phyloP scores from a whole-genome alignment of 2,888 invertebrate genomes.

The Xanthorhoe designata region DNA sequence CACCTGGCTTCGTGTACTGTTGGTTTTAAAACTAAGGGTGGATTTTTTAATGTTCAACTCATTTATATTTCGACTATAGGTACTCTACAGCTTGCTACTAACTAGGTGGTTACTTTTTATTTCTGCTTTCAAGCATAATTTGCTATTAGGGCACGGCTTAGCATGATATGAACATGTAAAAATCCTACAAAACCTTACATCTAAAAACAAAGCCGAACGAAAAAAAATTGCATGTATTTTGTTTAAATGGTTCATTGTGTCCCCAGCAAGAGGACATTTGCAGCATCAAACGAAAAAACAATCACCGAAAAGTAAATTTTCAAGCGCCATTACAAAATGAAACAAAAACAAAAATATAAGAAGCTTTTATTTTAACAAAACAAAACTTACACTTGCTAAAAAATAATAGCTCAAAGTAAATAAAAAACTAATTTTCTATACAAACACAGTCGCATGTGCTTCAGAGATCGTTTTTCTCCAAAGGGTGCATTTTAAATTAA shows the following conservation, averaged over 20 bases:
- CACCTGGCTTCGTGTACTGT: constrained; percentile 23
- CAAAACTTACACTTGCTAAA: constrained; percentile 22
- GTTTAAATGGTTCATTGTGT: not conserved
- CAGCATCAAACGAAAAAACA: not conserved
- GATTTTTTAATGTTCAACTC: constrained; percentile 21
- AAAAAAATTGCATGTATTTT: not conserved
- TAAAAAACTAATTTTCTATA: constrained; percentile 5
- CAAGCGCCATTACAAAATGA: constrained; percentile 19
- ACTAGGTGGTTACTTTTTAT: not conserved
- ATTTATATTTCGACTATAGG: not conserved
- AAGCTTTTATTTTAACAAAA: constrained; percentile 37
- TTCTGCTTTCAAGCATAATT: not conserved
- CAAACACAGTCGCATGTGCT: not conserved
- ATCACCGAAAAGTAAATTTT: constrained; percentile 6
- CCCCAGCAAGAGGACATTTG: not conserved
- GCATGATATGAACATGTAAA: constrained; percentile 8
- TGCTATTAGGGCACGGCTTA: not conserved
- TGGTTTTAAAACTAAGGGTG: not conserved
- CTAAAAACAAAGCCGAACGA: constrained; percentile 1
- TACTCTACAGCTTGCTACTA: not conserved
- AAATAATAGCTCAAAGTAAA: constrained; percentile 17
- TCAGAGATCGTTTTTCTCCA: constrained; percentile 2
- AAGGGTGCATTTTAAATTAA: constrained; percentile 4
- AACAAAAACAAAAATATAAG: constrained; percentile 19
- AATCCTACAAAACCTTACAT: not conserved